phyloP scores from a whole-genome alignment of 2,113 vertebrate species.

The Antigone vipio region DNA sequence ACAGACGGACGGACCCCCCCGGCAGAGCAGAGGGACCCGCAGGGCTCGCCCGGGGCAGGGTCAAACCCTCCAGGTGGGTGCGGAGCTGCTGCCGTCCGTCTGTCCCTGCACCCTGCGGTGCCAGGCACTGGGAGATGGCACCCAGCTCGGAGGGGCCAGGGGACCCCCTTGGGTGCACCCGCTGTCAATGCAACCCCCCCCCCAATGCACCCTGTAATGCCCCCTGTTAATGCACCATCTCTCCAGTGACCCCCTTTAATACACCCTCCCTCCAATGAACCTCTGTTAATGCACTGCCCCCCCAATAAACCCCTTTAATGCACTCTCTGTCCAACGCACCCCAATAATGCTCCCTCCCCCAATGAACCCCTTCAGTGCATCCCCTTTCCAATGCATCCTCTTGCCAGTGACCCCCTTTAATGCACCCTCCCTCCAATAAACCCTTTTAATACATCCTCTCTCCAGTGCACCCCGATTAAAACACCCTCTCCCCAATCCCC shows the following conservation, averaged over 20 bases:
- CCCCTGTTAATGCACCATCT: background rate
- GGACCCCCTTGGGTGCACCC: background rate
- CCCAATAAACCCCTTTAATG: background rate
- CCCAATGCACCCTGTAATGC: no score
- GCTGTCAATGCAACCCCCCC: no score
- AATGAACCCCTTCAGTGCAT: background rate
- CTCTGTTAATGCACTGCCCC: background rate
- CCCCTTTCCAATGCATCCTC: background rate
- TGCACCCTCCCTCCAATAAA: background rate
- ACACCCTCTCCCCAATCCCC: background rate
- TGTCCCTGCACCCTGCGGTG: background rate
- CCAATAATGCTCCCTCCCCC: background rate
- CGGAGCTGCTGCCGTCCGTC: background rate
- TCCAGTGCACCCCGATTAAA: background rate
- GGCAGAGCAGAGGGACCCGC: background rate
- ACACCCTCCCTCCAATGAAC: background rate
- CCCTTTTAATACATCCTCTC: no score
- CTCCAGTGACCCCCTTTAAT: fast-evolving
- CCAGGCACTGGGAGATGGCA: background rate
- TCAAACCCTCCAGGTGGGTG: background rate
- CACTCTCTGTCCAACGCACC: background rate
- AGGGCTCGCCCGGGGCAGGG: background rate
- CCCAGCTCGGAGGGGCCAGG: background rate
- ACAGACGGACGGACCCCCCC: background rate
- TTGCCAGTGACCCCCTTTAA: background rate